Evolutionary conservation across 2,888 invertebrate genomes (phyloP).

Genomic region (Apoderus coryli): DNA sequence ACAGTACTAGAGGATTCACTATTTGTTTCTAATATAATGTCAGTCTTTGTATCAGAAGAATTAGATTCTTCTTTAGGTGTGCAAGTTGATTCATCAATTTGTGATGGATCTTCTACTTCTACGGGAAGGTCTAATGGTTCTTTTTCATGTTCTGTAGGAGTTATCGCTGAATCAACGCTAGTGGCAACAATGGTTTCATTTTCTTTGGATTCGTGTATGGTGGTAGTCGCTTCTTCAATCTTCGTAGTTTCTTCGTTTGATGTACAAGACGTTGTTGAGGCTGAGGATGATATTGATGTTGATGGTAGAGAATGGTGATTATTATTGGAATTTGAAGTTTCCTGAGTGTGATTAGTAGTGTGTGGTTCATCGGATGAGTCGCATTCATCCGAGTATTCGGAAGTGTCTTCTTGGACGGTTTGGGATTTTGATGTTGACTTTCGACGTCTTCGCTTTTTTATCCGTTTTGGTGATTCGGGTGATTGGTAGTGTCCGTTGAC

Average conservation of each 20-base stretch:
- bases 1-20: constrained; percentile 9
- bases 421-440: constrained; percentile 22
- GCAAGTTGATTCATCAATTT: constrained; percentile 6
- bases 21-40: constrained; percentile 1
- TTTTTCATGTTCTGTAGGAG: constrained; percentile 19
- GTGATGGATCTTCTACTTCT: background rate
- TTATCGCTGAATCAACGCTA: background rate
- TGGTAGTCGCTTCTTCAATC: no score
- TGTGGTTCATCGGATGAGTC: constrained; percentile 10
- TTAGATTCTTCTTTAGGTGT: constrained; percentile 11
- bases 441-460: constrained; percentile 24
- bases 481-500: constrained; percentile 14
- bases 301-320: background rate
- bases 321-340: no score
- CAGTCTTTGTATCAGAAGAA: constrained; percentile 5
- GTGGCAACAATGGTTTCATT: background rate
- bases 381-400: constrained; percentile 22
- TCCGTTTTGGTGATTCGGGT: constrained; percentile 16
- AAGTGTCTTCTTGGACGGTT: constrained; percentile 19
- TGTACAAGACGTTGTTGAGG: no score
- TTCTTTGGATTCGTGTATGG: no score
- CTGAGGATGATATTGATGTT: no score
- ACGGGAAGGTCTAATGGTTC: background rate
- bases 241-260: constrained; percentile 3
- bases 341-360: no score